Base-by-base conservation (phyloP, 2,888 invertebrate genomes). In the Eupeodes latifasciatus region DNA sequence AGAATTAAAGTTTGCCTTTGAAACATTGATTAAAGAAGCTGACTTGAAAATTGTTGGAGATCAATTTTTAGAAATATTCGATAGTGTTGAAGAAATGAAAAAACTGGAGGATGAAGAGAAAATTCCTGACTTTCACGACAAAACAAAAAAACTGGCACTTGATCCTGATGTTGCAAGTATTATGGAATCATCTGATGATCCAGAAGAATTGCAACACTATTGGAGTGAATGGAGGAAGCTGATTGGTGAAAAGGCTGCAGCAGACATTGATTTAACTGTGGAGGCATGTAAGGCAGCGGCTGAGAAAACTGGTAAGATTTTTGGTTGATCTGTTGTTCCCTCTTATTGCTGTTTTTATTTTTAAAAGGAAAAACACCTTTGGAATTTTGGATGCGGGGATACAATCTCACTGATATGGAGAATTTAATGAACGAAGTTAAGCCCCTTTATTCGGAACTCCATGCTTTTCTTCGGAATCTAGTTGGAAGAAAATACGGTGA, bases 391-490 rank as follows among this genome's bases (percentile, higher is more conserved):
- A 49, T 14, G 11, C 34, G 49, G 0, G 51, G 16, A 10, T 51
- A 27, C 34, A 67, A 67, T 14, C 14, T 95, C 85, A 92, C 94
- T 12, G 95, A 96, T 90, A 92, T 97, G 11, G 95, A 95, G 1
- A 94, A 94, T 79, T 92, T 96, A 0, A 96, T 96, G 96, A 94
- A 95, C 75, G 95, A 96, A 91, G 93, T 98, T 67, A 95, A 95
- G 90, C 97, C 97, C 0, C 92, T 98, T 5, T 98, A 98, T 92
- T 93, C 95, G 77, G 95, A 97, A 91, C 93, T 97, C 12, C 97
- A 97, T 92, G 96, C 96, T 0, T 97, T 96, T 90, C 96, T 97
- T 1, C 94, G 97, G 90, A 94, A 95, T 89, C 95, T 95, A 75
- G 93, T 97, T 19, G 93, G 95, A 14, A 94, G 95, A 91, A 94